phyloP scores from a whole-genome alignment of 2,888 invertebrate genomes.

The Oxytorus armatus region DNA sequence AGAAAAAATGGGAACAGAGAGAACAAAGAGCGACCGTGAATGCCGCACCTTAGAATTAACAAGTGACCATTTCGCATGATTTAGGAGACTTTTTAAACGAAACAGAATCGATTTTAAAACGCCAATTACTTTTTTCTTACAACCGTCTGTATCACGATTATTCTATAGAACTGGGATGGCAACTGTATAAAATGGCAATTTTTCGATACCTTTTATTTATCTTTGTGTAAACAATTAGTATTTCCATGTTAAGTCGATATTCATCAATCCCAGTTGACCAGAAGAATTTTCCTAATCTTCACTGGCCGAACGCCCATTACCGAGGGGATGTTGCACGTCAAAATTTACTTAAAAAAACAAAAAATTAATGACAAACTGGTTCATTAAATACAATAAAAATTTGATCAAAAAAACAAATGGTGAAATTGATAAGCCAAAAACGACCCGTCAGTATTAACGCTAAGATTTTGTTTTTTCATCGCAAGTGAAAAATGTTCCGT shows the following conservation, averaged over 20 bases:
- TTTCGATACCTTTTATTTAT: background rate
- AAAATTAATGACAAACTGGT: too few species aligned
- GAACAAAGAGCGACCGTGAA: background rate
- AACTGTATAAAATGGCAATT: background rate
- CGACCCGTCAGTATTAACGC: background rate
- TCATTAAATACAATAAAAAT: too few species aligned
- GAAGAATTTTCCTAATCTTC: background rate
- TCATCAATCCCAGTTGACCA: too few species aligned
- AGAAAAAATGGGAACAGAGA: constrained; percentile 8
- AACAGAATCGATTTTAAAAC: constrained; percentile 22
- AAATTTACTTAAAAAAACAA: too few species aligned
- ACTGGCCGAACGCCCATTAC: too few species aligned
- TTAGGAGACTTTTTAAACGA: constrained; percentile 30
- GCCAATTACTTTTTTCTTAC: constrained; percentile 3
- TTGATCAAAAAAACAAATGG: background rate
- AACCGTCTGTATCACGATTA: background rate
- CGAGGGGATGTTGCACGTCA: too few species aligned
- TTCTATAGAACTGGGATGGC: background rate
- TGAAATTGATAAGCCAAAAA: background rate
- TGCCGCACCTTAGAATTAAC: constrained; percentile 51
- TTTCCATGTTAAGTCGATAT: too few species aligned
- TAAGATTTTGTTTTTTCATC: background rate
- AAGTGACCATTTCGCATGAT: constrained; percentile 33
- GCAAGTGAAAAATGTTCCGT: constrained; percentile 20
- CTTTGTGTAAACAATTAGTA: too few species aligned